A percentile compares a stretch with the other conserved stretches of the same genome.
phyloP scores from a whole-genome alignment of 2,113 vertebrate species.

The Labeo catla region DNA sequence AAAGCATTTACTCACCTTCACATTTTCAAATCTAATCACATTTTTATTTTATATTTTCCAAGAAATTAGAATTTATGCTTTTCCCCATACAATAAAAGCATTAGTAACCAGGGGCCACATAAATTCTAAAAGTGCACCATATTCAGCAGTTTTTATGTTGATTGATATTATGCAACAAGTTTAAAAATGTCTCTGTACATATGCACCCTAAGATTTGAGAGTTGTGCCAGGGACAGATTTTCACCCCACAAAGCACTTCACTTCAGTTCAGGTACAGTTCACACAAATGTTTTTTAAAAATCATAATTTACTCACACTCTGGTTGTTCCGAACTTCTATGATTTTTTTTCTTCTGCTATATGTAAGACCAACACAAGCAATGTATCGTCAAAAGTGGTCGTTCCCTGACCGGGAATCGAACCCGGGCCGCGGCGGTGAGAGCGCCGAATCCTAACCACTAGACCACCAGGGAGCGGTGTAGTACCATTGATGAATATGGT shows the following conservation, averaged over 20 bases:
- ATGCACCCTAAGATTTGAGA: not conserved
- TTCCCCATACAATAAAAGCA: not conserved
- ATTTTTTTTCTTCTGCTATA: too few species aligned
- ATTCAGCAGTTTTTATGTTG: too few species aligned
- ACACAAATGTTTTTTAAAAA: too few species aligned
- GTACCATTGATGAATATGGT: fast-evolving
- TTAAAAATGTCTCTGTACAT: not conserved
- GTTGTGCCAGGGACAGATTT: not conserved
- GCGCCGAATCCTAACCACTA: conserved; percentile 66
- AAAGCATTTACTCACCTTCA: not conserved
- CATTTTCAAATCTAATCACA: not conserved
- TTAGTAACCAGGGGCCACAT: not conserved
- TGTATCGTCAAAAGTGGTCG: fast-evolving
- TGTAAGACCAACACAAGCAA: too few species aligned
- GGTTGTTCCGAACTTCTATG: too few species aligned
- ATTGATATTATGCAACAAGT: not conserved
- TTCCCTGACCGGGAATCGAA: conserved; percentile 62
- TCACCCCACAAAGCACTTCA: too few species aligned
- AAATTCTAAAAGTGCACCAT: not conserved
- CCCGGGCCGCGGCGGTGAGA: conserved; percentile 55
- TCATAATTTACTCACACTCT: too few species aligned
- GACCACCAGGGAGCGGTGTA: conserved; percentile 59
- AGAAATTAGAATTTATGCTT: not conserved
- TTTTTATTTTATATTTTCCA: not conserved
- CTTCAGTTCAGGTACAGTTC: too few species aligned